Percentiles rank a stretch among this genome's conserved stretches.
phyloP scores from a whole-genome alignment of 2,888 invertebrate species.

The Unio pictorum region DNA sequence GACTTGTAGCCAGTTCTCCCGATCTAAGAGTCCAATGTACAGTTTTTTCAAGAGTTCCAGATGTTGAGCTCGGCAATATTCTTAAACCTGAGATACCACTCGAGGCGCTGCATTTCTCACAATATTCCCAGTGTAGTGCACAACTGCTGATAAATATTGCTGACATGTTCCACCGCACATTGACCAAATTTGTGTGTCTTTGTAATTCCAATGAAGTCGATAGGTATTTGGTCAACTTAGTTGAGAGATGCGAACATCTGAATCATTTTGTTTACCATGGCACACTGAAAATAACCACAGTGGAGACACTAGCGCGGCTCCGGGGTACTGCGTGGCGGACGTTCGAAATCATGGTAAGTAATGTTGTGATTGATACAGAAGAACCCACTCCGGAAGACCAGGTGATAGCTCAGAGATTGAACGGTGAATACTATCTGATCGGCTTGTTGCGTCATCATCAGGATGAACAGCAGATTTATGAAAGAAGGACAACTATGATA shows the following conservation, averaged over 20 bases:
- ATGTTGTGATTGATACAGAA: constrained; percentile 29
- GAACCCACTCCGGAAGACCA: constrained; percentile 45
- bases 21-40: constrained; percentile 48
- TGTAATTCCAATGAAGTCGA: constrained; percentile 46
- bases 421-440: constrained; percentile 38
- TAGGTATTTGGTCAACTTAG: constrained; percentile 35
- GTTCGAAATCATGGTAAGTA: constrained; percentile 45
- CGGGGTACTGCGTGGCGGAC: constrained; percentile 33
- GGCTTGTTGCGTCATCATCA: constrained; percentile 30
- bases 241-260: constrained; percentile 34
- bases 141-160: constrained; percentile 37
- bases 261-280: constrained; percentile 49
- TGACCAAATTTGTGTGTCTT: constrained; percentile 45
- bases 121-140: constrained; percentile 45
- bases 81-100: constrained; percentile 56
- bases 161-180: constrained; percentile 39
- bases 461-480: constrained; percentile 19
- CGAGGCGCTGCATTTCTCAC: constrained; percentile 41
- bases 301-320: constrained; percentile 38
- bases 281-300: constrained; percentile 31
- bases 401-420: constrained; percentile 38
- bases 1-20: constrained; percentile 41
- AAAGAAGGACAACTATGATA: constrained; percentile 9
- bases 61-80: constrained; percentile 46
- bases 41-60: constrained; percentile 47